Evolutionary conservation across 2,888 invertebrate genomes (phyloP).

Genomic region (Himalopsyche anomala): DNA sequence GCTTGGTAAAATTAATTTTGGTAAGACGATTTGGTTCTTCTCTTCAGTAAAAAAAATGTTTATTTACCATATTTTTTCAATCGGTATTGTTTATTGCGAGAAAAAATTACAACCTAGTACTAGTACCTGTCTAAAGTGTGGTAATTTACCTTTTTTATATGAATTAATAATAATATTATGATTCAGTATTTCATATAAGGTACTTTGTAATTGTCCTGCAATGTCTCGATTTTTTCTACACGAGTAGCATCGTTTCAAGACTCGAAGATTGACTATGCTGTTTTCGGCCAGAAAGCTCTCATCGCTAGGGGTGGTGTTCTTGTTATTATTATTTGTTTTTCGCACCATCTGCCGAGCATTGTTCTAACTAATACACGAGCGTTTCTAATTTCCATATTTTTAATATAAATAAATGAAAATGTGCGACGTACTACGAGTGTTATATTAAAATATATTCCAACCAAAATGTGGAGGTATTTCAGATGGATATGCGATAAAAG

Average conservation of each 20-base stretch:
- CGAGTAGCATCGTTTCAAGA: background rate
- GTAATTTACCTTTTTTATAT: too few relatives aligned
- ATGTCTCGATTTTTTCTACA: background rate
- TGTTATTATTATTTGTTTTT: conserved; percentile 31
- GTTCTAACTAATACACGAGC: conserved; percentile 26
- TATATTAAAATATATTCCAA: conserved; percentile 10
- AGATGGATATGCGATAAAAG: background rate
- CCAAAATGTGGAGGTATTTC: background rate
- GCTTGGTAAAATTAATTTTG: too few relatives aligned
- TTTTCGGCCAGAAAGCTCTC: conserved; percentile 5
- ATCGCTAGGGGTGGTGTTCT: background rate
- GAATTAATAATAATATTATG: too few relatives aligned
- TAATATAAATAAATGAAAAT: background rate
- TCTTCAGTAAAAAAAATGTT: too few relatives aligned
- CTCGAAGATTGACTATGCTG: background rate
- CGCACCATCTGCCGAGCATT: conserved; percentile 20
- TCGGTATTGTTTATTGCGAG: too few relatives aligned
- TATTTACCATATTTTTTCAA: too few relatives aligned
- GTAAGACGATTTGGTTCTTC: too few relatives aligned
- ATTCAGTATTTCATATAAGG: too few relatives aligned
- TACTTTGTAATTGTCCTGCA: too few relatives aligned
- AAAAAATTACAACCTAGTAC: too few relatives aligned
- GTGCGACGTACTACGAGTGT: background rate
- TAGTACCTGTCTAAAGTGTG: too few relatives aligned
- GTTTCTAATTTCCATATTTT: conserved; percentile 26